phyloP scores from a whole-genome alignment of 2,113 vertebrate species.

The Hucho hucho region DNA sequence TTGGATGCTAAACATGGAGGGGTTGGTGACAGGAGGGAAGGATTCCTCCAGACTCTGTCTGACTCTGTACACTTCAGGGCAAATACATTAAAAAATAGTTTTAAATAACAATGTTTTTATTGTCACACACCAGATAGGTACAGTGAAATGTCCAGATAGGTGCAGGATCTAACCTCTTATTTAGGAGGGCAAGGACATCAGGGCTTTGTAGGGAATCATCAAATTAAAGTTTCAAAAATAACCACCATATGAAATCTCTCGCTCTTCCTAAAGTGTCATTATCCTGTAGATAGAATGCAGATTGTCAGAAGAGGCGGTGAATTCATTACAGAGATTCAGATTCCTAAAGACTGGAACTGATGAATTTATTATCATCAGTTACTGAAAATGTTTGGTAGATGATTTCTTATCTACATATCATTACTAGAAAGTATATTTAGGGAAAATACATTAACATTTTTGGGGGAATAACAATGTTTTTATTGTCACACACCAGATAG shows the following conservation, averaged over 20 bases:
- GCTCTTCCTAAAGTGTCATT: constrained; percentile 27
- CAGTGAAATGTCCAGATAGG: too few species aligned
- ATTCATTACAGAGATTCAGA: constrained; percentile 61
- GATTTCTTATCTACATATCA: constrained; percentile 59
- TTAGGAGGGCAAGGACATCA: background rate
- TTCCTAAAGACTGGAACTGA: constrained; percentile 52
- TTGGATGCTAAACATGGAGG: constrained; percentile 35
- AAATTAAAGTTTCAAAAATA: background rate
- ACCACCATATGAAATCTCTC: background rate
- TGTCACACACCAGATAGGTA: too few species aligned
- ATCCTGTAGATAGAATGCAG: constrained; percentile 39
- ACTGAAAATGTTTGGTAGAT: constrained; percentile 46
- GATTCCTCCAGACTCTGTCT: constrained; percentile 16
- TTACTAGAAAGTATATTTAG: constrained; percentile 43
- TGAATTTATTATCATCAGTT: constrained; percentile 62
- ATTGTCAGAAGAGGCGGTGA: constrained; percentile 61
- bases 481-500: too few species aligned
- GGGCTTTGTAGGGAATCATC: background rate
- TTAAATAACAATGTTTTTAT: too few species aligned
- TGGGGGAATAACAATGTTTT: too few species aligned
- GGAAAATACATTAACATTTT: too few species aligned
- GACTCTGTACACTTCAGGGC: constrained; percentile 16
- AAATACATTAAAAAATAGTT: background rate
- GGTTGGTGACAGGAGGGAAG: constrained; percentile 20
- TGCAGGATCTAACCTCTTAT: background rate